Evolutionary conservation across 2,113 vertebrate genomes (phyloP), one percentile per base, ranked within the genome.

Genomic region (Thomomys bottae): DNA sequence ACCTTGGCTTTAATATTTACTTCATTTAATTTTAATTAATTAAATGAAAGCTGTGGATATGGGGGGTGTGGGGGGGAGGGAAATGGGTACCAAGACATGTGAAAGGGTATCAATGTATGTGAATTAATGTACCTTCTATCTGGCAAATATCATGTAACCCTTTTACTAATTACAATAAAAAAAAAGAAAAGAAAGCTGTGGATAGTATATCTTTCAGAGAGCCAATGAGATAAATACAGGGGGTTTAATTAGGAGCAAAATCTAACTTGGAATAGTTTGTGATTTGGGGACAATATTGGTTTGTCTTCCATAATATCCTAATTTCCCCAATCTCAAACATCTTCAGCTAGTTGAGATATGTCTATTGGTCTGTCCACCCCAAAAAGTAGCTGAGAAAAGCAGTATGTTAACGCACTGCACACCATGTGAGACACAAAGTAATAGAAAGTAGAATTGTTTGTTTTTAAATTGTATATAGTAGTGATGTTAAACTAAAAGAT

Each of bases 221-320:
- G 26, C 42, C 28, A 42, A 8, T 63, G 5, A 11, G 23, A 82
- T 57, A 2, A 71, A 84, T 91, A 95, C 88, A 97, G 95, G 97
- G 97, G 96, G 94, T 97, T 90, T 97, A 96, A 95, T 97, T 95
- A 96, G n/a, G 26, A 8, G 9, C 5, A 73, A 14, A 96, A 96
- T 96, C 96, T 95, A 96, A 96, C 97, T 92, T 95, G 79, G 20
- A 18, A 34, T 17, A 20, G 18, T 4, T 76, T 68, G 36, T 36
- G 3, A 12, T 78, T 77, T 34, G 40, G 81, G 64, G 49, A 54
- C 12, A 54, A 54, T 54, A 54, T 54, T 11, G 49, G 49, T 18
- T 54, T 54, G 49, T 4, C 49, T 54, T 15, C 17, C 49, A 54
- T 54, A 54, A 54, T 54, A 12, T 18, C 14, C 18, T 54, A 54